Evolutionary conservation across 2,113 vertebrate genomes (phyloP).

Genomic region (Phalacrocorax pelagicus): DNA sequence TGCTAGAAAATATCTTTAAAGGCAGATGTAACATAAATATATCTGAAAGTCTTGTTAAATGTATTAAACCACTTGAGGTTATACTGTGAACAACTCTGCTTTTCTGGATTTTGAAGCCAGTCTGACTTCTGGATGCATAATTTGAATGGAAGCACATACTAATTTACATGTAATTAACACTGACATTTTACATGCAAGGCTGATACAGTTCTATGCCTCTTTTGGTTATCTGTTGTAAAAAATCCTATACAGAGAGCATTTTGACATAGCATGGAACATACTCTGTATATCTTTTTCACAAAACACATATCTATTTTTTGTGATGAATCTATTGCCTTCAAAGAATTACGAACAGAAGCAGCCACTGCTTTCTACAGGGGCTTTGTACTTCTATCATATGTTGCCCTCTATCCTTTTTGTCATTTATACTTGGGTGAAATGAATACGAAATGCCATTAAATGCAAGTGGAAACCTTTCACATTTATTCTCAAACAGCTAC

Average conservation of each 20-base stretch:
- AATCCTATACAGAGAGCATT: background rate
- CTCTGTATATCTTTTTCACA: background rate
- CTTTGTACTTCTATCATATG: background rate
- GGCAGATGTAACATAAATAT: background rate
- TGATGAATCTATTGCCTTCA: background rate
- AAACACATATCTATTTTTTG: background rate
- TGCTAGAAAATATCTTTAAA: background rate
- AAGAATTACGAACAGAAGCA: background rate
- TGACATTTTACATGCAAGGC: background rate
- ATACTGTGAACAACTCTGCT: background rate
- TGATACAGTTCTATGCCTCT: background rate
- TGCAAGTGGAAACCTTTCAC: background rate
- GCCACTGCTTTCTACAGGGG: background rate
- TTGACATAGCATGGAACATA: background rate
- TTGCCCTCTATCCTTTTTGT: background rate
- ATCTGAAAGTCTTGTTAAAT: background rate
- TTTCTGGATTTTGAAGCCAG: background rate
- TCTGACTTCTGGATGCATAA: background rate
- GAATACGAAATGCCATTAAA: slow-evolving; percentile 26
- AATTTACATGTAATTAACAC: background rate
- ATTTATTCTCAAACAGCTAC: slow-evolving; percentile 23
- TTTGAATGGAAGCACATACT: background rate
- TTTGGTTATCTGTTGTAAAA: background rate
- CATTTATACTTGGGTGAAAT: background rate
- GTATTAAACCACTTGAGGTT: background rate